phyloP scores from a whole-genome alignment of 2,888 invertebrate species.

The Disparrhopalites patrizii region DNA sequence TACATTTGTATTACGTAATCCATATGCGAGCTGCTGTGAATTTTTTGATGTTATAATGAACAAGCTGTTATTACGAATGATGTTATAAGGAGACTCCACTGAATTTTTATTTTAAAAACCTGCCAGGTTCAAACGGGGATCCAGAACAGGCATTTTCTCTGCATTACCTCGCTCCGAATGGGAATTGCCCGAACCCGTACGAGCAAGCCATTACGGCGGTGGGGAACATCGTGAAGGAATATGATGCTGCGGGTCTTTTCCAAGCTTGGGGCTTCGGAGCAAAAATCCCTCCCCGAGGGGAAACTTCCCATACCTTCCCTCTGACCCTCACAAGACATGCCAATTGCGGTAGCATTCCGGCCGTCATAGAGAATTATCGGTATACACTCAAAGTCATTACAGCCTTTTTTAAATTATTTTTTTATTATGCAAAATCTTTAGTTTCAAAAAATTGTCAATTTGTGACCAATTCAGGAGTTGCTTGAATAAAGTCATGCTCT shows the following conservation, averaged over 20 bases:
- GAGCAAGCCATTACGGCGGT: slow-evolving; percentile 49
- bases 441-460: too few species aligned
- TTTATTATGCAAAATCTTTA: neutral
- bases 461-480: slow-evolving; percentile 47
- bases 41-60: neutral
- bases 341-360: slow-evolving; percentile 52
- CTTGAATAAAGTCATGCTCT: slow-evolving; percentile 52
- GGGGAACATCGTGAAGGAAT: slow-evolving; percentile 55
- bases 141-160: slow-evolving; percentile 15
- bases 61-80: too few species aligned
- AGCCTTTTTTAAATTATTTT: too few species aligned
- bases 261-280: slow-evolving; percentile 55
- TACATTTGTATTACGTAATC: too few species aligned
- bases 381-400: too few species aligned
- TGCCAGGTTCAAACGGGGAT: slow-evolving; percentile 9
- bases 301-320: slow-evolving; percentile 55
- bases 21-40: too few species aligned
- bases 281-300: slow-evolving; percentile 54
- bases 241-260: slow-evolving; percentile 56
- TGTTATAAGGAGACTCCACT: slow-evolving; percentile 25
- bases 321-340: slow-evolving; percentile 52
- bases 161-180: slow-evolving; percentile 38
- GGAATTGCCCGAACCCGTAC: slow-evolving; percentile 51
- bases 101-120: too few species aligned
- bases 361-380: slow-evolving; percentile 55